These are phyloP conservation scores for Syngnathus floridae DNA, from an alignment of 2,113 vertebrate genomes.

Conservation along the genomic window DNA sequence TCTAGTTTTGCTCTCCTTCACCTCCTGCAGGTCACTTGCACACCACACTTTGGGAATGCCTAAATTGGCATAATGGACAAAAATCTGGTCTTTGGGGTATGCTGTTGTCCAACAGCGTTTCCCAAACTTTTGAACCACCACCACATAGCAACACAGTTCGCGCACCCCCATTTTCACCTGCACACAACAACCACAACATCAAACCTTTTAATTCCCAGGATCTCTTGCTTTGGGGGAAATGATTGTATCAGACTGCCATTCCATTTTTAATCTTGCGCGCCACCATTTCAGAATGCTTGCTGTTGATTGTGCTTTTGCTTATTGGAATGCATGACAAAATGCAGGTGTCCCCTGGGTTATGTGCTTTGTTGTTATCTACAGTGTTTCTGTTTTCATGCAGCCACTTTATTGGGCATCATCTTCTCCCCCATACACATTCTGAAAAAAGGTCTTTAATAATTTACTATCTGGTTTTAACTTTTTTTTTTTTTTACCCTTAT, in stretches of 20 bases:
- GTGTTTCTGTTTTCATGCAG: neutral
- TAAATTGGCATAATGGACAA: too few species aligned
- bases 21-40: neutral
- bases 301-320: neutral
- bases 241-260: too few species aligned
- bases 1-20: too few species aligned
- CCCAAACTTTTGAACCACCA: neutral
- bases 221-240: neutral
- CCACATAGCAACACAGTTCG: neutral
- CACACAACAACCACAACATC: neutral
- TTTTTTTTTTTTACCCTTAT: too few species aligned
- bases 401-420: too few species aligned
- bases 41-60: neutral
- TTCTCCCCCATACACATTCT: too few species aligned
- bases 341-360: neutral
- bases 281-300: too few species aligned
- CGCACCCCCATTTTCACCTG: neutral
- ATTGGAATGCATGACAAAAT: neutral
- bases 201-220: neutral
- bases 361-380: neutral
- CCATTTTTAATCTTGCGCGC: too few species aligned
- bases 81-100: neutral
- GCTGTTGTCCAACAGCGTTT: neutral
- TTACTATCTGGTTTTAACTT: too few species aligned
- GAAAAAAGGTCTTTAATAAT: too few species aligned